phyloP scores from a whole-genome alignment of 2,797 vertebrate species.

The Phaenicophaeus curvirostris region DNA sequence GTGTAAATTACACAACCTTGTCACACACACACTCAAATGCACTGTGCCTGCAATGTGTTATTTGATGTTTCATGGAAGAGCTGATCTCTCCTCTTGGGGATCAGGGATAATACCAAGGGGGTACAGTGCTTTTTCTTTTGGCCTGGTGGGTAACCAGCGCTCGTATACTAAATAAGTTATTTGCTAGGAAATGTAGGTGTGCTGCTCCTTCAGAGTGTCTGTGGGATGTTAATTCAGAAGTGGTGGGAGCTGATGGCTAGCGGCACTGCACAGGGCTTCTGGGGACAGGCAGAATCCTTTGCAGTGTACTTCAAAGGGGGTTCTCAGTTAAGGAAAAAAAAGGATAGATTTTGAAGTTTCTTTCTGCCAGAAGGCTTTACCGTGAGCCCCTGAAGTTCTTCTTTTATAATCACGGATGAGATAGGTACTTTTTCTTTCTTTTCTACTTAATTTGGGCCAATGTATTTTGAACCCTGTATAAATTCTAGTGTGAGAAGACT shows the following conservation, averaged over 20 bases:
- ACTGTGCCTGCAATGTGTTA: conserved; percentile 33
- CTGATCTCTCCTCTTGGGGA: conserved; percentile 58
- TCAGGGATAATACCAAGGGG: conserved; percentile 58
- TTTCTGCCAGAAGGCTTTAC: conserved; percentile 74
- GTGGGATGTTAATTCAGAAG: conserved; percentile 65
- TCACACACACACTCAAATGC: conserved; percentile 32
- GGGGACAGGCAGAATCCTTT: conserved; percentile 65
- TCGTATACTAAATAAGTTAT: conserved; percentile 67
- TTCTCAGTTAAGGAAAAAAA: conserved; percentile 60
- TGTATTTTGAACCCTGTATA: conserved; percentile 27
- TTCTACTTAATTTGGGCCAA: conserved; percentile 62
- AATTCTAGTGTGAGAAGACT: neutral
- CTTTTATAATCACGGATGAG: conserved; percentile 63
- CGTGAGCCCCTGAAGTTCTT: conserved; percentile 57
- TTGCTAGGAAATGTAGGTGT: conserved; percentile 48
- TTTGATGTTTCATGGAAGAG: conserved; percentile 65
- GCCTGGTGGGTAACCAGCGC: conserved; percentile 57
- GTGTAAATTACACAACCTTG: conserved; percentile 53
- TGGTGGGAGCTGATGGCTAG: conserved; percentile 61
- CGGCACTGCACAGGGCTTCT: conserved; percentile 45
- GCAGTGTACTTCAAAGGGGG: conserved; percentile 60
- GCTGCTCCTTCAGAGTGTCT: conserved; percentile 46
- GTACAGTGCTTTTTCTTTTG: conserved; percentile 53
- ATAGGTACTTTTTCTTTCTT: conserved; percentile 66
- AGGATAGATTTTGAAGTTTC: conserved; percentile 74